Percentiles rank a stretch among this genome's conserved stretches.
phyloP scores from a whole-genome alignment of 2,888 invertebrate genomes.

The Allolobophora icterica region DNA sequence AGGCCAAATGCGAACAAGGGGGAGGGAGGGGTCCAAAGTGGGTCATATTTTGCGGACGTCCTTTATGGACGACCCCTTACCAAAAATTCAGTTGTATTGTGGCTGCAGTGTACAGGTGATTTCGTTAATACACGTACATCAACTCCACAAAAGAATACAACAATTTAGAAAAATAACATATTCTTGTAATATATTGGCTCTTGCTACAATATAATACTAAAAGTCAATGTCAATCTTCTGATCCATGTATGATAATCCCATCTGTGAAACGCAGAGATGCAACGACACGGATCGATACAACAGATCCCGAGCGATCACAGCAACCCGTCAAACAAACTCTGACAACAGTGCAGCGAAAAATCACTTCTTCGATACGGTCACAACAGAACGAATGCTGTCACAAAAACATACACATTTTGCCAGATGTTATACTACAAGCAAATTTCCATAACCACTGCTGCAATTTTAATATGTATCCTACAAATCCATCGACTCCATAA shows the following conservation, averaged over 20 bases:
- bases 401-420: background rate
- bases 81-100: too few species aligned
- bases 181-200: background rate
- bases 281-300: background rate
- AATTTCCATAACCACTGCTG: background rate
- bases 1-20: too few species aligned
- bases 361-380: conserved; percentile 23
- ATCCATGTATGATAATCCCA: background rate
- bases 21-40: too few species aligned
- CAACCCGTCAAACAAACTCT: background rate
- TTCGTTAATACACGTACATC: too few species aligned
- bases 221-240: background rate
- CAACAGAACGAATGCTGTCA: conserved; percentile 19
- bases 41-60: too few species aligned
- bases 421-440: background rate
- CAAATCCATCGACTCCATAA: too few species aligned
- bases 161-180: background rate
- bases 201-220: background rate
- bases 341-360: background rate
- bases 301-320: background rate
- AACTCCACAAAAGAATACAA: background rate
- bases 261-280: background rate
- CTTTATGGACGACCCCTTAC: too few species aligned
- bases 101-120: too few species aligned
- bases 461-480: too few species aligned